Evolutionary conservation across 2,888 invertebrate species (phyloP).

Genomic region (Parasteatoda lunata): DNA sequence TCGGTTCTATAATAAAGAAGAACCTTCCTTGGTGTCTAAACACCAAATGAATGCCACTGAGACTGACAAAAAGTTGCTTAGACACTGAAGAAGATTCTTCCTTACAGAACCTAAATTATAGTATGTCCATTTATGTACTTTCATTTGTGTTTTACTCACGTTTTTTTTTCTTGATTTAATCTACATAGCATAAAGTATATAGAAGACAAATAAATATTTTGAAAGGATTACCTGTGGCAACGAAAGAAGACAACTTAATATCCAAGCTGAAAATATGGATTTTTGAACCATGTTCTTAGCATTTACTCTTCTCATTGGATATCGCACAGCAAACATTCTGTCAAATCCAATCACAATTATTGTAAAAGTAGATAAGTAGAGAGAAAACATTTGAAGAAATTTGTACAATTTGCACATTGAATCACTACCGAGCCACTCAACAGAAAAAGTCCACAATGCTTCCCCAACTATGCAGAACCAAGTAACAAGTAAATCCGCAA

Average conservation of each 20-base stretch:
- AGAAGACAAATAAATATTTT: no score
- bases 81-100: no score
- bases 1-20: no score
- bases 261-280: conserved; percentile 82
- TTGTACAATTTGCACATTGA: conserved; percentile 86
- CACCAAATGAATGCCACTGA: no score
- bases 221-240: conserved; percentile 24
- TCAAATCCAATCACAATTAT: conserved; percentile 88
- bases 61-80: no score
- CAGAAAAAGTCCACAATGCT: conserved; percentile 84
- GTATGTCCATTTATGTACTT: no score
- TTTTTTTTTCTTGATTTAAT: no score
- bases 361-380: conserved; percentile 87
- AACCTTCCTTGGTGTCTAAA: no score
- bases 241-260: conserved; percentile 77
- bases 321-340: conserved; percentile 84
- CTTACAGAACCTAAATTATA: no score
- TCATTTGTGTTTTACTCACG: no score
- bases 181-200: no score
- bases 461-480: conserved; percentile 87
- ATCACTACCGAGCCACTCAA: conserved; percentile 88
- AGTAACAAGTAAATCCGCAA: conserved; percentile 87
- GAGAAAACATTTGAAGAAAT: conserved; percentile 85
- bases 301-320: conserved; percentile 83
- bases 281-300: conserved; percentile 81